These are phyloP conservation scores for Crotalus horridus DNA, from an alignment of 2,113 vertebrate species.

Conservation along the genomic window DNA sequence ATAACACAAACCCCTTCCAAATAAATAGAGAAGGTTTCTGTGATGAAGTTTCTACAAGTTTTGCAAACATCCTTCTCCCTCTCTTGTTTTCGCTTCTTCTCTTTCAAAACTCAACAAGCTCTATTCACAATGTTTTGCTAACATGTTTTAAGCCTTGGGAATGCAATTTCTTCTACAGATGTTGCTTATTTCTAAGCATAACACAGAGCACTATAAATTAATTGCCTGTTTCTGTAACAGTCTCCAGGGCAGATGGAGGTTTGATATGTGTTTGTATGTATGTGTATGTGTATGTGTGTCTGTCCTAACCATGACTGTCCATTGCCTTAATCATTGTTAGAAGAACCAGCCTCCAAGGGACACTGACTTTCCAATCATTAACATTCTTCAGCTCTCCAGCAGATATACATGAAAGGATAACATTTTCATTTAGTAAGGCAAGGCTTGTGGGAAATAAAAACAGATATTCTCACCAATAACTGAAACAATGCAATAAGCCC, in stretches of 20 bases:
- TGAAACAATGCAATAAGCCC: constrained; percentile 51
- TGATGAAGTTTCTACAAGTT: constrained; percentile 57
- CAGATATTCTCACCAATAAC: constrained; percentile 54
- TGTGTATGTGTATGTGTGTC: constrained; percentile 17
- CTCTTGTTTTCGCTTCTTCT: constrained; percentile 32
- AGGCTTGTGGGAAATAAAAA: constrained; percentile 56
- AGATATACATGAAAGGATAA: constrained; percentile 55
- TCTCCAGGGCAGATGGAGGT: constrained; percentile 64
- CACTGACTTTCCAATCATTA: constrained; percentile 54
- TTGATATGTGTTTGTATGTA: constrained; percentile 58
- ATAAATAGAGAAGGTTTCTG: constrained; percentile 51
- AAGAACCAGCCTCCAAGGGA: constrained; percentile 58
- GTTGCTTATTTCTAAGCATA: constrained; percentile 59
- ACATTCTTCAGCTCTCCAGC: constrained; percentile 51
- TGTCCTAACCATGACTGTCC: constrained; percentile 52
- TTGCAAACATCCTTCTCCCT: constrained; percentile 56
- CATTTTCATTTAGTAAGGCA: constrained; percentile 55
- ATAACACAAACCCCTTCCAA: constrained; percentile 37
- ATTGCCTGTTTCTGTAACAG: constrained; percentile 68
- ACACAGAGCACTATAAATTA: constrained; percentile 55
- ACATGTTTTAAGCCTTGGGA: constrained; percentile 67
- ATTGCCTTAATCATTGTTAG: constrained; percentile 51
- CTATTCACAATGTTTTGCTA: constrained; percentile 48
- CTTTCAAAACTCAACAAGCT: constrained; percentile 62
- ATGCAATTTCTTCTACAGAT: constrained; percentile 68